Conservation (phyloP, 1,140 invertebrate species). For the Hylaeus anthracinus region DNA sequence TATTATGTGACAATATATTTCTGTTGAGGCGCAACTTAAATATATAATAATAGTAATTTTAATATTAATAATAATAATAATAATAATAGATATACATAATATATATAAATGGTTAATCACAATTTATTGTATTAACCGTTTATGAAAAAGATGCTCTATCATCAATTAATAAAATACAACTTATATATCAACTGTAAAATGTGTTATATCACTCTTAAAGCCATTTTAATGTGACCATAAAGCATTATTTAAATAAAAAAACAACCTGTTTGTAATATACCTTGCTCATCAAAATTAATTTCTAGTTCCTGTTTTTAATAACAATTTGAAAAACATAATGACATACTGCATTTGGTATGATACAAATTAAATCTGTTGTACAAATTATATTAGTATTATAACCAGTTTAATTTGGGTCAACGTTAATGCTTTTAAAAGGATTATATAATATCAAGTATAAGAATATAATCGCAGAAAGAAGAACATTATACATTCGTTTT, state of each 20-base stretch:
- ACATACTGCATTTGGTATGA: background rate
- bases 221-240: background rate
- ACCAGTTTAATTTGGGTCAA: background rate
- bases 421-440: background rate
- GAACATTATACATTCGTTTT: background rate
- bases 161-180: constrained; percentile 13
- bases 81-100: background rate
- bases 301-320: background rate
- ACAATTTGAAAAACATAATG: background rate
- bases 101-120: background rate
- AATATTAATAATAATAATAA: background rate
- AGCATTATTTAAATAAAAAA: background rate
- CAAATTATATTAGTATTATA: background rate
- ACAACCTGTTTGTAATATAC: background rate
- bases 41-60: constrained; percentile 8
- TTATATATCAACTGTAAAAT: constrained; percentile 25
- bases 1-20: background rate
- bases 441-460: background rate
- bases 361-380: background rate
- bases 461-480: background rate
- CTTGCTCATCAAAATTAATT: background rate
- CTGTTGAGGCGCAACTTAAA: background rate
- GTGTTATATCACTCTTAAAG: constrained; percentile 6
- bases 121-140: background rate
- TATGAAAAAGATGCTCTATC: constrained; percentile 4